phyloP scores from a whole-genome alignment of 2,888 invertebrate genomes.

The Schrankia costaestrigalis region DNA sequence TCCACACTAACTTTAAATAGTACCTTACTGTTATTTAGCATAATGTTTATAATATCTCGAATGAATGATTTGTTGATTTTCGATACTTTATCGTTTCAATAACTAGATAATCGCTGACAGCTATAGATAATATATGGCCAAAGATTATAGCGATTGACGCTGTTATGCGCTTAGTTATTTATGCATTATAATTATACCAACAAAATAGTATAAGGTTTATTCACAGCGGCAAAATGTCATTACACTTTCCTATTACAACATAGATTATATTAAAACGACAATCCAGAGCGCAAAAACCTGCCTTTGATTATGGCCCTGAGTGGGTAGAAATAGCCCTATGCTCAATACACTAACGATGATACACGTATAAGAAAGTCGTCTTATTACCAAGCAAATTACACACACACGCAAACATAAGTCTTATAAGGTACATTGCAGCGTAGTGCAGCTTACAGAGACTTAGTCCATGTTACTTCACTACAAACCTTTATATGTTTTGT shows the following conservation, averaged over 20 bases:
- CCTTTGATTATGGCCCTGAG: conserved; percentile 14
- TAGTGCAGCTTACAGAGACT: conserved; percentile 15
- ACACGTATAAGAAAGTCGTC: conserved; percentile 25
- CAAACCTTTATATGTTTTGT: conserved; percentile 7
- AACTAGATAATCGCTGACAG: conserved; percentile 35
- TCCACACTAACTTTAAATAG: conserved; percentile 24
- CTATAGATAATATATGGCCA: conserved; percentile 35
- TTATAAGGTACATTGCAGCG: conserved; percentile 21
- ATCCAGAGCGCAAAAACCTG: conserved; percentile 10
- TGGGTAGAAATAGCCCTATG: conserved; percentile 16
- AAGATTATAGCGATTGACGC: conserved; percentile 32
- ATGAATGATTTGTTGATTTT: conserved; percentile 33
- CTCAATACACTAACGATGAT: conserved; percentile 21
- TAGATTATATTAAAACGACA: conserved; percentile 15
- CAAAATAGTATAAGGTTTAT: conserved; percentile 14
- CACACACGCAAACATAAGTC: conserved; percentile 13
- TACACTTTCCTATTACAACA: conserved; percentile 5
- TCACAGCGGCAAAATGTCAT: conserved; percentile 6
- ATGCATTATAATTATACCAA: conserved; percentile 18
- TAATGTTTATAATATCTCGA: conserved; percentile 32
- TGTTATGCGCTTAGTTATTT: conserved; percentile 26
- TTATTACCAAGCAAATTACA: conserved; percentile 34
- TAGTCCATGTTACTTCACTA: conserved; percentile 7
- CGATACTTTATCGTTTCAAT: conserved; percentile 32
- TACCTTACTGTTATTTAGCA: conserved; percentile 31